Evolutionary conservation across 2,888 invertebrate species (phyloP), one percentile per base, ranked within the genome.

Genomic region (Drosophila diplacantha): DNA sequence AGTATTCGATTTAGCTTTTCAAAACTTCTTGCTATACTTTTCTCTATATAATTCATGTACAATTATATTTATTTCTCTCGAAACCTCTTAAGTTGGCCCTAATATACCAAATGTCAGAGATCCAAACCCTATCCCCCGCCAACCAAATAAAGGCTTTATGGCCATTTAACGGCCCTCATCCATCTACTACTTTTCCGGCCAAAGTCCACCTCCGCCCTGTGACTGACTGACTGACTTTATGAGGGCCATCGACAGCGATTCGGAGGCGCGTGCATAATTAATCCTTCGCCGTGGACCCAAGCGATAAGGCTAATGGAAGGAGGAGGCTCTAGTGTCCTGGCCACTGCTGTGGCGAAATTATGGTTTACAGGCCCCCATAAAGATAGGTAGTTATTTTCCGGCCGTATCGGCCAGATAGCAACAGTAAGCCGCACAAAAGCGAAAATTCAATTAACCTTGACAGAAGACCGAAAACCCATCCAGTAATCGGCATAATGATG

Each of bases 371-470:
- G 44, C 54, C 47, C 47, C 35, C 62, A 78, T 78, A 82, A 74
- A 78, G 83, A 78, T 78, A 64, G 35, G 41, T 61, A 37, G 34
- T 51, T 41, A 37, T 44, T 37, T 43, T 49, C 34, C 31, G 55
- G 35, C 37, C 66, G 55, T 82, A 81, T 80, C 77, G 34, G 51
- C 61, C 7, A 72, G 77, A 74, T 77, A 80, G 59, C 56, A 65
- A 74, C 62, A 65, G 79, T 53, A 46, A 55, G 43, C 16, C 63
- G 61, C 59, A 60, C 54, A 57, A 62, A 49, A 44, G 56, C 61
- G 68, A 69, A 75, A 81, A 79, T 79, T 79, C 81, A 79, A 83
- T 81, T 79, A 79, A 63, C 83, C 81, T 73, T 83, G 73, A 72
- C 73, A 69, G 44, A 47, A n/a, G 32, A 14, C 32, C 53, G 11